A percentile compares a stretch with the other conserved stretches of the same genome.
Conservation (phyloP, 2,888 invertebrate species). For the Mactromeris polynyma region DNA sequence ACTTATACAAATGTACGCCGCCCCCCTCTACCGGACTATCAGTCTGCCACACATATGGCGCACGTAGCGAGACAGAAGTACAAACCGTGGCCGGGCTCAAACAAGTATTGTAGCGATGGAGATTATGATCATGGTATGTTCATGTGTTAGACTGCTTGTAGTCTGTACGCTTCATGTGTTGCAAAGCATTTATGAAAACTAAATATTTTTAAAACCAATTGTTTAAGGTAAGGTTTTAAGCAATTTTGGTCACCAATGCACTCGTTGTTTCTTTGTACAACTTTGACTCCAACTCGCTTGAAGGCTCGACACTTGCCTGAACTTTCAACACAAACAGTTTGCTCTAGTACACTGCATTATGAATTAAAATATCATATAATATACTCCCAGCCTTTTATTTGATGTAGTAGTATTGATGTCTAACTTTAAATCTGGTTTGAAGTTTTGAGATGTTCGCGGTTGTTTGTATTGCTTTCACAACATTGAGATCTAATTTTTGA, state of each 20-base stretch:
- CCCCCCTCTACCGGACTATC: conserved; percentile 92
- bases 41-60: conserved; percentile 95
- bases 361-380: no score
- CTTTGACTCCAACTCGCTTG: not conserved
- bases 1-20: conserved; percentile 88
- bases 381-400: no score
- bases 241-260: not conserved
- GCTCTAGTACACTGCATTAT: no score
- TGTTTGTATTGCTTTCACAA: not conserved
- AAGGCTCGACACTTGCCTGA: not conserved
- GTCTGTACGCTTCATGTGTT: not conserved
- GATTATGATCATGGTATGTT: conserved; percentile 62
- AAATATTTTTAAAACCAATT: not conserved
- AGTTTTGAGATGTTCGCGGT: not conserved
- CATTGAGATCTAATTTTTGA: not conserved
- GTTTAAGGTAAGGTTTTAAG: not conserved
- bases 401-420: no score
- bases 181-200: not conserved
- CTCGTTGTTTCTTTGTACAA: not conserved
- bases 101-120: conserved; percentile 93
- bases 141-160: conserved; percentile 17
- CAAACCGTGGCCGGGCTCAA: conserved; percentile 88
- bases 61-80: conserved; percentile 87
- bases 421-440: not conserved
- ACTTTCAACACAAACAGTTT: not conserved